Percentiles rank a stretch among this genome's conserved stretches.
These are phyloP conservation scores for Azemiops feae DNA, from an alignment of 2,113 vertebrate genomes.

Conservation along the genomic window DNA sequence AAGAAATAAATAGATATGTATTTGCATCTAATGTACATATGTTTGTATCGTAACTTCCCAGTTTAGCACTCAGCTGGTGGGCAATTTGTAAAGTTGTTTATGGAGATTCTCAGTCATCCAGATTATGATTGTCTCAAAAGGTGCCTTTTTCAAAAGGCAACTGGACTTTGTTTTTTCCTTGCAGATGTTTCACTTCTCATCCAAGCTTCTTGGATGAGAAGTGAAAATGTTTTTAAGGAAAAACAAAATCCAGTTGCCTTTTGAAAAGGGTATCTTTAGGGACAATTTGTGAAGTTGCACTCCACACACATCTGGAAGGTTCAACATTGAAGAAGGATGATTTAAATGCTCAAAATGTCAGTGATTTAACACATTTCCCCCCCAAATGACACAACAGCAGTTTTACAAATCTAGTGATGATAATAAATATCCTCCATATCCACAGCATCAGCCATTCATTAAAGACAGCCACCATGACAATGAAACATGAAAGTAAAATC, in stretches of 20 bases:
- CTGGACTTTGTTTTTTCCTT: background rate
- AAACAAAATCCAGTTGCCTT: background rate
- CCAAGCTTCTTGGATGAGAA: background rate
- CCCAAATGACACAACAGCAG: fast-evolving
- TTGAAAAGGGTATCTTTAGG: background rate
- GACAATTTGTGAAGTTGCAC: background rate
- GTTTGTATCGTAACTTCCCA: background rate
- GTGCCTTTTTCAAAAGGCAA: background rate
- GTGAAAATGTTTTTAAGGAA: background rate
- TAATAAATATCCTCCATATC: background rate
- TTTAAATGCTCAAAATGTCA: background rate
- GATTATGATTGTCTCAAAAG: background rate
- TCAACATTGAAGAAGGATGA: background rate
- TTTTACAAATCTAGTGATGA: background rate
- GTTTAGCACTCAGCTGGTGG: background rate
- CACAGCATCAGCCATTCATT: background rate
- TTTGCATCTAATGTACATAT: background rate
- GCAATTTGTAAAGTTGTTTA: background rate
- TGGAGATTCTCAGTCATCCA: background rate
- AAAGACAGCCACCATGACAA: background rate
- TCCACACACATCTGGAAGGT: background rate
- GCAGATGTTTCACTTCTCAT: background rate
- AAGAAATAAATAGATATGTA: background rate
- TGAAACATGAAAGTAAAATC: background rate
- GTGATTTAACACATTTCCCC: background rate